Conservation (phyloP, 1,140 invertebrate species). For the Neuroterus valhalla region DNA sequence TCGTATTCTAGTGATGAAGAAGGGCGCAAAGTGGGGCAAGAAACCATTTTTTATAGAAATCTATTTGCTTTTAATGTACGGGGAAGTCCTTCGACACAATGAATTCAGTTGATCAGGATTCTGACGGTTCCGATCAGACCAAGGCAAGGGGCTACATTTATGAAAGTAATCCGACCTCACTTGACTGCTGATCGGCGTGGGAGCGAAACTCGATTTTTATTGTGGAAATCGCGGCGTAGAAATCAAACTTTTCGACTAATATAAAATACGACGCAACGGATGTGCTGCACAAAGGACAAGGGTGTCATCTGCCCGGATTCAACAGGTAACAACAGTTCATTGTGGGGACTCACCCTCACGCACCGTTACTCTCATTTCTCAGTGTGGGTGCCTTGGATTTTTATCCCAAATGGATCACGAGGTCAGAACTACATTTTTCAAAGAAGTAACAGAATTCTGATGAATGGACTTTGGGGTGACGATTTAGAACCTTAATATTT, state of each 20-base stretch:
- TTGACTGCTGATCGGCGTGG: conserved; percentile 74
- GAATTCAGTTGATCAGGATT: conserved; percentile 38
- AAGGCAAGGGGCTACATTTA: conserved; percentile 67
- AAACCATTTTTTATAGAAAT: not conserved
- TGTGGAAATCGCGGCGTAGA: conserved; percentile 55
- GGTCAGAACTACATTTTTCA: no score
- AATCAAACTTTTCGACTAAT: conserved; percentile 70
- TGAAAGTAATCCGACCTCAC: conserved; percentile 68
- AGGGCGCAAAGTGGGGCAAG: not conserved
- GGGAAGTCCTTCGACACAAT: conserved; percentile 2
- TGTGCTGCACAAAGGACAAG: conserved; percentile 56
- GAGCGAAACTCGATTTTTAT: conserved; percentile 64
- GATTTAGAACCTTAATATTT: no score
- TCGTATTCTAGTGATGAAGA: no score
- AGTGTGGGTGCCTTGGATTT: conserved; percentile 24
- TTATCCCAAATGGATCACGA: no score
- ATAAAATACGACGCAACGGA: conserved; percentile 67
- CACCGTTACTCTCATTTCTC: conserved; percentile 32
- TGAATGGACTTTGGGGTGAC: no score
- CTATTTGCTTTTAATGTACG: not conserved
- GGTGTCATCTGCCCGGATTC: conserved; percentile 72
- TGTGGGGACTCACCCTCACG: conserved; percentile 43
- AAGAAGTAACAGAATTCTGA: no score
- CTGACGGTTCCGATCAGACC: conserved; percentile 50
- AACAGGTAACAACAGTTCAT: conserved; percentile 70